Percentiles rank a stretch among this genome's conserved stretches.
These are phyloP conservation scores for Centropus unirufus DNA, from an alignment of 2,113 vertebrate species.

Conservation along the genomic window DNA sequence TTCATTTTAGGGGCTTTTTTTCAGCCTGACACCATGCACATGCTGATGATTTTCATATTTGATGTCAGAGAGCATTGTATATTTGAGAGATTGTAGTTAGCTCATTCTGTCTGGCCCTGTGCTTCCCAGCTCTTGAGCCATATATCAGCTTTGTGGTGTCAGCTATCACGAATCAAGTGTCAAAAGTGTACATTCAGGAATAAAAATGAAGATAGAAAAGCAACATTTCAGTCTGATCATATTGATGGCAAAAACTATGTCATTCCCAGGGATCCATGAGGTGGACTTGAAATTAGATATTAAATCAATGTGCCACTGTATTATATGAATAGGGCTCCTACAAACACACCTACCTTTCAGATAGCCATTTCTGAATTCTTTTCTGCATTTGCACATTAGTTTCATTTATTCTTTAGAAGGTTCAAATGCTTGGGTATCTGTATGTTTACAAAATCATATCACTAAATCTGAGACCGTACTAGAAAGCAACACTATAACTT, in stretches of 20 bases:
- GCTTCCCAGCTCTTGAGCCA: conserved; percentile 17
- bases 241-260: conserved; percentile 44
- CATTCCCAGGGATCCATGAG: neutral
- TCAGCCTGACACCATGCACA: neutral
- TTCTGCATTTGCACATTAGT: neutral
- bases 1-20: conserved; percentile 6
- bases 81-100: conserved; percentile 41
- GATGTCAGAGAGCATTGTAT: conserved; percentile 3
- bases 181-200: conserved; percentile 39
- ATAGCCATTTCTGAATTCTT: neutral
- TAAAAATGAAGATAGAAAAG: conserved; percentile 65
- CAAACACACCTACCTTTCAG: neutral
- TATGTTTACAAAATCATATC: neutral
- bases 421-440: neutral
- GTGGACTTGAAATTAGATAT: conserved; percentile 12
- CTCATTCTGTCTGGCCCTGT: conserved; percentile 39
- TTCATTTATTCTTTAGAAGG: neutral
- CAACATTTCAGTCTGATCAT: conserved; percentile 26
- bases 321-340: conserved; percentile 1
- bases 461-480: neutral
- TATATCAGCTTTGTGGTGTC: conserved; percentile 54
- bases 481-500: neutral
- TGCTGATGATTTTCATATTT: conserved; percentile 31
- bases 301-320: conserved; percentile 36
- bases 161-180: conserved; percentile 62